Base-by-base conservation (phyloP, 2,113 vertebrate genomes). In the Ursus arctos region DNA sequence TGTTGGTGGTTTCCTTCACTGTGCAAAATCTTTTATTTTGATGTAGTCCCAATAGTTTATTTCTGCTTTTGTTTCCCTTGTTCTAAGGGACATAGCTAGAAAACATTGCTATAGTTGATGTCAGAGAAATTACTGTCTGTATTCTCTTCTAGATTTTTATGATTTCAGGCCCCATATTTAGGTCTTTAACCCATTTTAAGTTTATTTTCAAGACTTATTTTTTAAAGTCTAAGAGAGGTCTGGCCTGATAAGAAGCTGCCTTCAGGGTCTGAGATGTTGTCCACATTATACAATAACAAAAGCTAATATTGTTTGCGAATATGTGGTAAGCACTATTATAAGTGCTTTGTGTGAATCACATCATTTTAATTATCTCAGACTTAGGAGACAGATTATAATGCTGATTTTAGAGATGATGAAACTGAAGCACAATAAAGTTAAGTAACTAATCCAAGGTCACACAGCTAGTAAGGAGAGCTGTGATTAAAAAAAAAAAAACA, bases 401-500 rank as follows among this genome's bases (percentile, higher is more conserved):
- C 14, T 79, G 18, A 93, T 55, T 93, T 88, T 92, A 79, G 40
- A 92, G 49, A 81, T 26, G 76, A 72, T 51, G 3, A 84, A 92
- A 63, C 4, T 92, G n/a, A 88, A 92, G 51, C 51, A 95, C 22
- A 69, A 49, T 83, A 47, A 95, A 53, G 69, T 61, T 83, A 77
- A 80, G 49, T 72, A 80, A 63, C 7, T 47, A 79, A 26, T 84
- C 15, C 63, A 69, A 63, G 49, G 4, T 88, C 53, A 85, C 61
- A 55, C 16, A 49, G 59, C 65, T 77, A 76, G 49, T 77, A 71
- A 91, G 24, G 31, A 9, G 33, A 96, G 19, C 24, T 87, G 8
- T 24, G 43, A 77, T 69, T 43, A 36, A 36, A 36, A 36, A 43
- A 43, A 43, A 43, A 95, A 95, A 76, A 88, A 61, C 2, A 43